Evolutionary conservation across 53 echinoderm and acorn worm genomes (phyloP).

Genomic region (Stichopus horrens): DNA sequence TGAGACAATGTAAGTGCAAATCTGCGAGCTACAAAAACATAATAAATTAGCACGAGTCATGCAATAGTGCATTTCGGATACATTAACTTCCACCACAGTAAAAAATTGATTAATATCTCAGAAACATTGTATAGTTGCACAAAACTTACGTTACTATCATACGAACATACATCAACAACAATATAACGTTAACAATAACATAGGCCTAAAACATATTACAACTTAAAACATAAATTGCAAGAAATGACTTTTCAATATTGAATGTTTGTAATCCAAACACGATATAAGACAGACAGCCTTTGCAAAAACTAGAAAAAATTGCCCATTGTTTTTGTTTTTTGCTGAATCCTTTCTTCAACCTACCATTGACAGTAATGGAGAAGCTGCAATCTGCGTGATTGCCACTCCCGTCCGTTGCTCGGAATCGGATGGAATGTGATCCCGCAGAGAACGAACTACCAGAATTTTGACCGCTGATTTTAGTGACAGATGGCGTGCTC

Average conservation of each 20-base stretch:
- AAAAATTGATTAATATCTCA: too few relatives aligned
- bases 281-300: too few relatives aligned
- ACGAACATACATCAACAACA: neutral
- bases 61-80: too few relatives aligned
- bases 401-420: slow-evolving; percentile 59
- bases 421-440: slow-evolving; percentile 46
- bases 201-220: neutral
- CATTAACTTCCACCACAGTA: too few relatives aligned
- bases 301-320: too few relatives aligned
- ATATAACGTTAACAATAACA: neutral
- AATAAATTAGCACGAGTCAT: too few relatives aligned
- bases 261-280: too few relatives aligned
- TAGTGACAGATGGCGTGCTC: neutral
- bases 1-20: too few relatives aligned
- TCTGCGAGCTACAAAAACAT: too few relatives aligned
- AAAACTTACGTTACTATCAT: too few relatives aligned
- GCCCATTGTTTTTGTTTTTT: neutral
- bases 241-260: too few relatives aligned
- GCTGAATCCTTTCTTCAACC: neutral
- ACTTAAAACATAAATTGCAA: neutral
- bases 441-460: slow-evolving; percentile 49
- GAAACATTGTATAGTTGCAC: too few relatives aligned
- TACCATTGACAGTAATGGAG: slow-evolving; percentile 57
- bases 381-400: slow-evolving; percentile 57
- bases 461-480: slow-evolving; percentile 4